A percentile compares a stretch with the other conserved stretches of the same genome.
These are phyloP conservation scores for Teleiodes luculella DNA, from an alignment of 2,888 invertebrate species.

Conservation along the genomic window DNA sequence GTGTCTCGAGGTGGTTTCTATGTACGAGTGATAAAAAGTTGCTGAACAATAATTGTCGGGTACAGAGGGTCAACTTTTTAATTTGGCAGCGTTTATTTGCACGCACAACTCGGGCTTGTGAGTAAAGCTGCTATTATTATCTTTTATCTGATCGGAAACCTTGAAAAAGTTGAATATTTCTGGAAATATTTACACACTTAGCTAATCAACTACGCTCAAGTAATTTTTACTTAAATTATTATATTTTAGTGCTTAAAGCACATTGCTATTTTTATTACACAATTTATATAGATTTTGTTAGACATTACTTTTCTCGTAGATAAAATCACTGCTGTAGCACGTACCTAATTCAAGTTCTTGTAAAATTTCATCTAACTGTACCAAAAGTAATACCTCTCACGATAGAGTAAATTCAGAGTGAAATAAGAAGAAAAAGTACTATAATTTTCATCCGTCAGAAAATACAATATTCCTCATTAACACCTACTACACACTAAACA, in stretches of 20 bases:
- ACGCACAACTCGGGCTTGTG: slow-evolving; percentile 6
- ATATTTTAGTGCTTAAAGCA: no score
- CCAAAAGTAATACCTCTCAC: no score
- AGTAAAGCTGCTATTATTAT: background rate
- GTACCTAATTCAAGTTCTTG: no score
- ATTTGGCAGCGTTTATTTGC: slow-evolving; percentile 12
- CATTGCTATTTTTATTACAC: no score
- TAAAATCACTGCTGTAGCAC: no score
- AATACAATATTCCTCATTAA: background rate
- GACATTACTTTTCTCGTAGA: no score
- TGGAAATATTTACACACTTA: background rate
- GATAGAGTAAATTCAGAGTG: no score
- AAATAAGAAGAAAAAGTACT: no score
- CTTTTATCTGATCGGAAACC: slow-evolving; percentile 6
- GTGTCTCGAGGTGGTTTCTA: background rate
- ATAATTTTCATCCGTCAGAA: no score
- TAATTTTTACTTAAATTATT: background rate
- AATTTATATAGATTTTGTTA: no score
- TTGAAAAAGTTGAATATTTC: background rate
- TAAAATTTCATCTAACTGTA: no score
- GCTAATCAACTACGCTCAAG: no score
- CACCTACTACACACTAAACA: background rate
- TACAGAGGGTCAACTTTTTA: slow-evolving; percentile 9
- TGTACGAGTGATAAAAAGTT: background rate
- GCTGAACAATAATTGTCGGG: background rate